phyloP scores from a whole-genome alignment of 2,888 invertebrate species.

The Pandemis cinnamomeana region DNA sequence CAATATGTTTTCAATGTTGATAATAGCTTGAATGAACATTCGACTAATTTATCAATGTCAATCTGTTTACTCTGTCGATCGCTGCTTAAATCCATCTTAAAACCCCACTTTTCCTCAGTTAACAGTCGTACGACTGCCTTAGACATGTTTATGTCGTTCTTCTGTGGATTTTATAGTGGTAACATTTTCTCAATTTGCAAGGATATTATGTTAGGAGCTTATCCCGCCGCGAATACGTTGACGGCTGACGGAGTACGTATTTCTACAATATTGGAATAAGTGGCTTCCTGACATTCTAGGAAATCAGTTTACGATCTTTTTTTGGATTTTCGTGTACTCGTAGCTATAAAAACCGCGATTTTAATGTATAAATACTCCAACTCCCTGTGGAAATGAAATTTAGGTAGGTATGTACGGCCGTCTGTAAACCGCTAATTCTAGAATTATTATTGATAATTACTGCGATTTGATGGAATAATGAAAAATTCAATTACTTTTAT shows the following conservation, averaged over 20 bases:
- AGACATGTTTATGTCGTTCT: background rate
- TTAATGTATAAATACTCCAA: background rate
- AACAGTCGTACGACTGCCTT: background rate
- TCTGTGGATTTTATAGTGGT: slow-evolving; percentile 10
- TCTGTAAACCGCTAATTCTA: background rate
- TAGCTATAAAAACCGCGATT: background rate
- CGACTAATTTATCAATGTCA: slow-evolving; percentile 1
- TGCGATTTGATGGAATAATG: too few relatives aligned
- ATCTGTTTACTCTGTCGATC: background rate
- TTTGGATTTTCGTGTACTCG: background rate
- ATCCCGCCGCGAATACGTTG: slow-evolving; percentile 1
- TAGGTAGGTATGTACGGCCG: background rate
- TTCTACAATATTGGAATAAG: background rate
- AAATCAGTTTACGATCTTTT: background rate
- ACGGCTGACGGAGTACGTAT: background rate
- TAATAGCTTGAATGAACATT: too few relatives aligned
- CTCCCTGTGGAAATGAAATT: background rate
- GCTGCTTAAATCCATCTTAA: background rate
- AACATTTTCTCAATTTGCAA: slow-evolving; percentile 14
- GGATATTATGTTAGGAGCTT: slow-evolving; percentile 19
- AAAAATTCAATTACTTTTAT: too few relatives aligned
- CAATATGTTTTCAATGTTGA: too few relatives aligned
- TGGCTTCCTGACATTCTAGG: background rate
- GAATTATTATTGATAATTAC: background rate
- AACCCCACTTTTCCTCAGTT: background rate